Conservation (phyloP, 2,113 vertebrate genomes). For the Pionites leucogaster region DNA sequence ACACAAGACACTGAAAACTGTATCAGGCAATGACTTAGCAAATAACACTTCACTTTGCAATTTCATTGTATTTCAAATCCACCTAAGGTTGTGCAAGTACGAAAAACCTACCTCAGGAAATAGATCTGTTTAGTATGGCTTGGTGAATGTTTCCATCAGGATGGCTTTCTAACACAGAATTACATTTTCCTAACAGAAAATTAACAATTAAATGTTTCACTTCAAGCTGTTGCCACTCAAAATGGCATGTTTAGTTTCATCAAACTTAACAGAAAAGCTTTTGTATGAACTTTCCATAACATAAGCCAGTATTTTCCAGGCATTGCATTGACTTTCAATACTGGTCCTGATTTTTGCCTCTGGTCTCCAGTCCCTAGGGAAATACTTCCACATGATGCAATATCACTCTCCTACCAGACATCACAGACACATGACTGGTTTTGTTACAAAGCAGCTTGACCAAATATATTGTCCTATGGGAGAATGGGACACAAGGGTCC, state of each 20-base stretch:
- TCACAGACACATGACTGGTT: background rate
- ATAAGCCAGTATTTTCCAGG: background rate
- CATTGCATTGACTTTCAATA: background rate
- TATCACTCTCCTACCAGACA: background rate
- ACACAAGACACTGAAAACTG: slow-evolving; percentile 6
- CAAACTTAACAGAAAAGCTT: background rate
- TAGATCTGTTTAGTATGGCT: background rate
- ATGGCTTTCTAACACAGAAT: background rate
- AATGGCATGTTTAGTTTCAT: background rate
- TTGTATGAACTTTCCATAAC: background rate
- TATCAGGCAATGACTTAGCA: slow-evolving; percentile 14
- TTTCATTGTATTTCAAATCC: slow-evolving; percentile 15
- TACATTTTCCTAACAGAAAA: background rate
- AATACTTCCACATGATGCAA: background rate
- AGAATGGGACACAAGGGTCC: background rate
- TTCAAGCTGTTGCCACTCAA: background rate
- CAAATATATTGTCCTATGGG: background rate
- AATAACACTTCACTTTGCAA: background rate
- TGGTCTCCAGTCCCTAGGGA: background rate
- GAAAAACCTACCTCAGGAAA: background rate
- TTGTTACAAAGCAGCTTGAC: background rate
- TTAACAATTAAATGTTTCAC: background rate
- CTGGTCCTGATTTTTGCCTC: background rate
- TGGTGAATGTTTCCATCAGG: background rate
- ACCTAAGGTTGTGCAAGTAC: background rate